A percentile compares a stretch with the other conserved stretches of the same genome.
Conservation (phyloP, 2,888 invertebrate species). For the Gymnocheta viridis region DNA sequence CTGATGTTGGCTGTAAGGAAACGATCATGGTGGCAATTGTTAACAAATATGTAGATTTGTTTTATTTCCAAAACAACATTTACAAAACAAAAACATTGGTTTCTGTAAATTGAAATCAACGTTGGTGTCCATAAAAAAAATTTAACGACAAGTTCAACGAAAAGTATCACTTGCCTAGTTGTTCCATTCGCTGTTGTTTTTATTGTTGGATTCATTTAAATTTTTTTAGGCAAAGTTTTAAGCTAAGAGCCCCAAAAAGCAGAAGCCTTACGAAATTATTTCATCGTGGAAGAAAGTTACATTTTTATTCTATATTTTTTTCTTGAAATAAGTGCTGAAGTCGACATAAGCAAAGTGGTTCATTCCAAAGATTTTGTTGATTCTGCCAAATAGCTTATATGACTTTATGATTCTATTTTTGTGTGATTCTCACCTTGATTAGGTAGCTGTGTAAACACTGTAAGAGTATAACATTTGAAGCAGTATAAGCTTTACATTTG, state of each 20-base stretch:
- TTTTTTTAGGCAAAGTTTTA: conserved; percentile 3
- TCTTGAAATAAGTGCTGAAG: too few species aligned
- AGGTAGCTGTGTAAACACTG: too few species aligned
- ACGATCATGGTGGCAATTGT: conserved; percentile 73
- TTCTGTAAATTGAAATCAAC: conserved; percentile 73
- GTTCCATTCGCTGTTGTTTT: neutral
- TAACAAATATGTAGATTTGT: conserved; percentile 67
- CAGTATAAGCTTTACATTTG: too few species aligned
- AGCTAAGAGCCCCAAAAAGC: conserved; percentile 15
- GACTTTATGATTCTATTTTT: too few species aligned
- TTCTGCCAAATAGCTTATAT: too few species aligned
- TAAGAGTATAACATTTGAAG: too few species aligned
- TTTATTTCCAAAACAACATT: conserved; percentile 46
- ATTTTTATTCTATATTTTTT: too few species aligned
- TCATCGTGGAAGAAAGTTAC: neutral
- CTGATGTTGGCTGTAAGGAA: conserved; percentile 61
- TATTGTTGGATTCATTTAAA: conserved; percentile 41
- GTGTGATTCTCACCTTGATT: too few species aligned
- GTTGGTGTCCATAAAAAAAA: conserved; percentile 74
- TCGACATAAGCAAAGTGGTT: too few species aligned
- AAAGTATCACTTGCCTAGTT: conserved; percentile 61
- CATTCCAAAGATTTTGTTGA: too few species aligned
- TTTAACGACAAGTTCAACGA: conserved; percentile 71
- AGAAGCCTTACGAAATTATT: conserved; percentile 5
- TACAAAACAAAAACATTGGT: conserved; percentile 51